Base-by-base conservation (phyloP, 2,113 vertebrate species). In the Sprattus sprattus region DNA sequence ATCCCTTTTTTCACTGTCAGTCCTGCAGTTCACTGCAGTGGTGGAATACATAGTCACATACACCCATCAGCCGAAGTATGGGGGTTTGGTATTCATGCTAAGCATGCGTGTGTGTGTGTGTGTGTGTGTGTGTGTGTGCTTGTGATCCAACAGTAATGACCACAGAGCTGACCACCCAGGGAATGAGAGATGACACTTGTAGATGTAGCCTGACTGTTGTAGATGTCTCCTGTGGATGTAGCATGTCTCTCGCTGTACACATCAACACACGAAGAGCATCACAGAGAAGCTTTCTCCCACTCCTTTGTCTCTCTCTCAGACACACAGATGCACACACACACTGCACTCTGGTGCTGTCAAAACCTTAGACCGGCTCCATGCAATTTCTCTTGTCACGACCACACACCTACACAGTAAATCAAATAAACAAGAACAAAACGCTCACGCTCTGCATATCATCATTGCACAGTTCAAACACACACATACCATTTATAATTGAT, bases 171-270 rank as follows among this genome's bases (percentile, higher is more conserved):
- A 46, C 16, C 67, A 75, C 28, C 64, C n/a, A 39, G 16, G 82
- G 46, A 84, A 90, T 87, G 64, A 20, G 52, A 85, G 84, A 20
- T 67, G 84, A 88, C 89, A 89, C 64, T 52, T n/a, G 39, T 54
- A 83, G 87, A 85, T 45, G 45, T 85, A 50, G 84, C 64, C 83
- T 75, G n/a, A n/a, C n/a, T n/a, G n/a, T n/a, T n/a, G n/a, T n/a
- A n/a, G n/a, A n/a, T n/a, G n/a, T 85, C 49, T 75, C 87, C 81
- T 50, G 13, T 13, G 60, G 75, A 18, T 57, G 50, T 47, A 6
- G 67, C 50, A 45, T 82, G 86, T 88, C 86, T 87, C 83, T 57
- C 57, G 44, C 75, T 80, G 80, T 88, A 85, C 81, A 83, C 83
- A 57, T 88, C 87, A 86, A 85, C 67, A 82, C 81, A 83, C 86